Conservation (phyloP, 2,888 invertebrate genomes). For the Danaus chrysippus region DNA sequence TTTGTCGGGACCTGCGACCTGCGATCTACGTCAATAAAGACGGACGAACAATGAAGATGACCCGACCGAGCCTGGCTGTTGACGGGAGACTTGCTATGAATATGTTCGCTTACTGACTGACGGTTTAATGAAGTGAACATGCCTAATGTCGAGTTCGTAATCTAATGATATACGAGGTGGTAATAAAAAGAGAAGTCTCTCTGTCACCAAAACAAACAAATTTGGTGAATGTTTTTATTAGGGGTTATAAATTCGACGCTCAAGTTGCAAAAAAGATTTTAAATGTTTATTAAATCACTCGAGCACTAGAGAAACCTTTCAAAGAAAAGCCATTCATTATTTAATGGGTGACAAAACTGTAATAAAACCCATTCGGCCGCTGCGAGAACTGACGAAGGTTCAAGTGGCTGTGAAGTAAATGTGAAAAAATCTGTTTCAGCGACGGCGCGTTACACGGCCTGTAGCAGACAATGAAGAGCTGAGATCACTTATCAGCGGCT, state of each 20-base stretch:
- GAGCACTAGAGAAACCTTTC: constrained; percentile 34
- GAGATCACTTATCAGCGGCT: constrained; percentile 13
- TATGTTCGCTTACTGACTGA: no score
- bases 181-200: constrained; percentile 6
- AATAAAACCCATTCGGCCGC: constrained; percentile 39
- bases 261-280: constrained; percentile 11
- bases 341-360: constrained; percentile 49
- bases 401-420: constrained; percentile 41
- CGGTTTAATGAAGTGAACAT: no score
- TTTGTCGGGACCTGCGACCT: constrained; percentile 46
- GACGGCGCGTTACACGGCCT: no score
- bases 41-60: no score
- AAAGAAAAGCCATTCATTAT: constrained; percentile 54
- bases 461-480: background rate
- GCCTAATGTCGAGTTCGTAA: no score
- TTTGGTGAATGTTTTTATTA: constrained; percentile 4
- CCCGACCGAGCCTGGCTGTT: no score
- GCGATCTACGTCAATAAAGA: constrained; percentile 8
- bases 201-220: background rate
- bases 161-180: background rate
- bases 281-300: constrained; percentile 19
- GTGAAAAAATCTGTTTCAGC: background rate
- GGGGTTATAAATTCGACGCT: constrained; percentile 12
- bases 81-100: no score
- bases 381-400: constrained; percentile 60